Conservation (phyloP, 2,888 invertebrate genomes). For the Ametastegia equiseti region DNA sequence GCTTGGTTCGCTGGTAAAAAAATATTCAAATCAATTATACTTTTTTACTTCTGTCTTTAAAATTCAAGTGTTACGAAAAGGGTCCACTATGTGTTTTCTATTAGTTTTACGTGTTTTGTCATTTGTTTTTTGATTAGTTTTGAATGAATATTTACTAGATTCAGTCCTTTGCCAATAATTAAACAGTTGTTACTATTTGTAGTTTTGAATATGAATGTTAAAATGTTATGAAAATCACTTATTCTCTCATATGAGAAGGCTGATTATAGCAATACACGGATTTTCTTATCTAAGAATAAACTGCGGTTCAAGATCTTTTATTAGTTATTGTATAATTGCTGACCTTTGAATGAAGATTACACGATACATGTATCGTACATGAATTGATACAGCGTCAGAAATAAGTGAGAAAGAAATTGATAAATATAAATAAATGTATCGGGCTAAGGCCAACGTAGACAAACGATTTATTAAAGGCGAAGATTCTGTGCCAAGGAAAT, state of each 20-base stretch:
- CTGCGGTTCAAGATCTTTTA: slow-evolving; percentile 28
- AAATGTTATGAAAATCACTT: background rate
- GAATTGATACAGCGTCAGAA: background rate
- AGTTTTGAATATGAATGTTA: no score
- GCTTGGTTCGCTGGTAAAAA: background rate
- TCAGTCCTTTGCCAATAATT: no score
- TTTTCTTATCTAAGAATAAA: slow-evolving; percentile 38
- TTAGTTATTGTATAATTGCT: slow-evolving; percentile 45
- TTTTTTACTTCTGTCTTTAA: background rate
- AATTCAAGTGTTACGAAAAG: background rate
- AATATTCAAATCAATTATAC: background rate
- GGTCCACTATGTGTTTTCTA: background rate
- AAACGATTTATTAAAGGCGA: slow-evolving; percentile 43
- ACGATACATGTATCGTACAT: background rate
- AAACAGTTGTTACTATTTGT: no score
- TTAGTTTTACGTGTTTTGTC: no score
- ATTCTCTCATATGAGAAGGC: background rate
- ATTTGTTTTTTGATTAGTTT: no score
- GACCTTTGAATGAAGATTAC: slow-evolving; percentile 21
- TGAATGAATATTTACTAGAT: no score
- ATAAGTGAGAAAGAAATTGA: background rate
- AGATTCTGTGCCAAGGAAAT: slow-evolving; percentile 27
- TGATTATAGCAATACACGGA: slow-evolving; percentile 15
- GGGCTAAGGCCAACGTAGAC: slow-evolving; percentile 64
- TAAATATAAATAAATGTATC: slow-evolving; percentile 51